A percentile compares a stretch with the other conserved stretches of the same genome.
These are phyloP conservation scores for Hippopotamyrus pictus DNA, from an alignment of 2,797 vertebrate genomes.

Conservation along the genomic window DNA sequence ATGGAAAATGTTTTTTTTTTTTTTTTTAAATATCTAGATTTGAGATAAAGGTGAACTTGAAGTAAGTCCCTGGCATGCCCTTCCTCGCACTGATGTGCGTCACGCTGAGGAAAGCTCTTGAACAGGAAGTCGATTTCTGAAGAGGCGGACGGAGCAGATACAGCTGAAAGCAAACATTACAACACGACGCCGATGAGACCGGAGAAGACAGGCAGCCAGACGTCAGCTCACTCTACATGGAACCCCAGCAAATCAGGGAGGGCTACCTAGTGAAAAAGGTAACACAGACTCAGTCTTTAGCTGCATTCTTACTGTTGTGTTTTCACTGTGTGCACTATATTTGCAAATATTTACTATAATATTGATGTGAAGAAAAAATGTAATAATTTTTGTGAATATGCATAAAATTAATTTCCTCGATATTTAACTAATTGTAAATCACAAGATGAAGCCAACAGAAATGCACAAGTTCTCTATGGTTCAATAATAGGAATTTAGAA, in stretches of 20 bases:
- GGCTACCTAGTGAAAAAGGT: constrained; percentile 74
- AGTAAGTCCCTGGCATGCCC: background rate
- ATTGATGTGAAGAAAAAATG: background rate
- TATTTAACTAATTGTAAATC: background rate
- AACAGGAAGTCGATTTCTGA: background rate
- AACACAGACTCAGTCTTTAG: background rate
- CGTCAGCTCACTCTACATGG: constrained; percentile 14
- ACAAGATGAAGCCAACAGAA: background rate
- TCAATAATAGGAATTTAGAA: background rate
- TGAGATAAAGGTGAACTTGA: background rate
- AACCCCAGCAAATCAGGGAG: constrained; percentile 59
- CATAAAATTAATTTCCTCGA: background rate
- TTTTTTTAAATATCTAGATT: background rate
- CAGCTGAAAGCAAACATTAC: background rate
- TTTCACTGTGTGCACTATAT: background rate
- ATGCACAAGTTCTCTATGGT: background rate
- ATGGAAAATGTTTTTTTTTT: background rate
- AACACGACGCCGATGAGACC: background rate
- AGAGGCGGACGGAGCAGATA: background rate
- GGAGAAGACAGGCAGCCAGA: background rate
- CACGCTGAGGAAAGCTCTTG: background rate
- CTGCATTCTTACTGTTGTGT: background rate
- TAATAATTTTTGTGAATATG: background rate
- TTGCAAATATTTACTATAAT: background rate
- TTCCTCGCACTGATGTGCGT: background rate